Conservation (phyloP, 2,888 invertebrate genomes). For the Augochlorella aurata region DNA sequence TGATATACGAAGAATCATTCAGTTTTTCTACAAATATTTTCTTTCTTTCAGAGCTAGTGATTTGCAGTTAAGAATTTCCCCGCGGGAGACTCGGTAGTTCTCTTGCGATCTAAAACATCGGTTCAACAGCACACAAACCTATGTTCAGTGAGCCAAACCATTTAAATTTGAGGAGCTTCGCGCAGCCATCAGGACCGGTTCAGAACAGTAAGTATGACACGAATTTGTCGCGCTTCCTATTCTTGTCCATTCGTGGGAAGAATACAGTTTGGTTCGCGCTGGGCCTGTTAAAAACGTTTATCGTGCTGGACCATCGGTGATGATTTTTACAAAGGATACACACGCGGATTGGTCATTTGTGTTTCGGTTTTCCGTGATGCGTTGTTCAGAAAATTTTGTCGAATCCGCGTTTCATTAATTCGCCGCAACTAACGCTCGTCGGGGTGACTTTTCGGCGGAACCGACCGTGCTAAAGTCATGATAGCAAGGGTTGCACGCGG, state of each 20-base stretch:
- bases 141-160: constrained; percentile 38
- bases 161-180: constrained; percentile 30
- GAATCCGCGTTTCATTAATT: constrained; percentile 41
- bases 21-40: not conserved
- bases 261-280: not conserved
- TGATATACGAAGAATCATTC: not conserved
- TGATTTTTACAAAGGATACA: constrained; percentile 43
- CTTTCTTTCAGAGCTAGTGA: not conserved
- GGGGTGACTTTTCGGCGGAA: constrained; percentile 57
- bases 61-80: too few relatives aligned
- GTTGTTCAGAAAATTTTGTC: constrained; percentile 48
- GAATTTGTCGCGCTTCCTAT: constrained; percentile 20
- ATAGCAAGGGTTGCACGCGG: constrained; percentile 62
- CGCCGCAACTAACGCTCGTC: constrained; percentile 67
- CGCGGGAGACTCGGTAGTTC: not conserved
- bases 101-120: not conserved
- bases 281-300: constrained; percentile 62
- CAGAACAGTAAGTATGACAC: not conserved
- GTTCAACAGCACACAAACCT: constrained; percentile 41
- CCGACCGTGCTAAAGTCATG: constrained; percentile 67
- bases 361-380: constrained; percentile 4
- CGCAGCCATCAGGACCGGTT: constrained; percentile 10
- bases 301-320: constrained; percentile 46
- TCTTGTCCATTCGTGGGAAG: constrained; percentile 51
- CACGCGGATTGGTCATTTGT: constrained; percentile 37